Evolutionary conservation across 2,113 vertebrate genomes (phyloP), one percentile per base, ranked within the genome.

Genomic region (Pipa parva): DNA sequence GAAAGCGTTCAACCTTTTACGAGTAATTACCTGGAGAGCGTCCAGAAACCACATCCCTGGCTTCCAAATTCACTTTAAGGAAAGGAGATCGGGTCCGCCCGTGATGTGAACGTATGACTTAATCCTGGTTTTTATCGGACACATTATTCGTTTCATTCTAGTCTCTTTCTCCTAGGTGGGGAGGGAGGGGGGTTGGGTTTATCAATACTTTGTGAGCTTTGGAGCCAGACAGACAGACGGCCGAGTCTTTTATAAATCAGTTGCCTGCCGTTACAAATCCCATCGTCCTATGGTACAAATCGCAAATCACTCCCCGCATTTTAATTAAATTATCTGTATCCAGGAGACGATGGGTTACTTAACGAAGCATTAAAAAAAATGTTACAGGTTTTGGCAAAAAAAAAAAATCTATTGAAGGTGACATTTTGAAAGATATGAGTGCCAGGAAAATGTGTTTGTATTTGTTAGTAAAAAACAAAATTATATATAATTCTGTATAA

Each of bases 11-110:
- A 69, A 51, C 65, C 45, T 69, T 59, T 69, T 69, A 59, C 65
- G 46, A 69, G 65, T 69, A 60, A 69, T 69, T 69, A 60, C 65
- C 65, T 69, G 57, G 46, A 59, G 57, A 50, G 56, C 10, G 29
- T 69, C 57, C 65, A 69, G 65, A 2, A 18, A n/a, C 52, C n/a
- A 12, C 39, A 3, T 39, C 39, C 39, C 56, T 27, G 6, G 36
- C 63, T n/a, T 59, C 56, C 46, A 52, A 39, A 60, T 69, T 60
- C 65, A 60, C 63, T 65, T 45, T 48, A 66, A 29, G 63, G n/a
- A 57, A 57, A 56, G 52, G 46, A 49, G 56, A 59, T 67, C 64
- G 50, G 50, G 42, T 36, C 25, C 55, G 33, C 28, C 28, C 10
- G 22, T 59, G 64, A 58, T 55, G 49, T 59, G 25, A 59, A 39